phyloP scores from a whole-genome alignment of 1,140 invertebrate genomes.

The Drosophila guanche region DNA sequence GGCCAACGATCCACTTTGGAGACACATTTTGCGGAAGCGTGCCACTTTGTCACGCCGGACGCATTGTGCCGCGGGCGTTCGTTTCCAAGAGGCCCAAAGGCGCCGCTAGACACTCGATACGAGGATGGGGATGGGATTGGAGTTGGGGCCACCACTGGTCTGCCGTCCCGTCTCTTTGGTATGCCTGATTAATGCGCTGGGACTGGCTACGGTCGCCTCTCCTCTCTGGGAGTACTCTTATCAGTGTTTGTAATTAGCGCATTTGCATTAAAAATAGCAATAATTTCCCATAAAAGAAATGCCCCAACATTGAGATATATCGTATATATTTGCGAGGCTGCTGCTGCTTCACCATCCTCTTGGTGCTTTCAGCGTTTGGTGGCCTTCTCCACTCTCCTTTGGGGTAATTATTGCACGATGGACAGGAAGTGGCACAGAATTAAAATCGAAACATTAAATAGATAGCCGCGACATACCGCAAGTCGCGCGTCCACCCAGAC shows the following conservation, averaged over 20 bases:
- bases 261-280: conserved; percentile 83
- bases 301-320: conserved; percentile 48
- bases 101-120: conserved; percentile 54
- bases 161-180: conserved; percentile 37
- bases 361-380: neutral
- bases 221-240: conserved; percentile 30
- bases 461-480: conserved; percentile 58
- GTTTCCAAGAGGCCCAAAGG: conserved; percentile 54
- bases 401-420: conserved; percentile 53
- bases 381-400: conserved; percentile 17
- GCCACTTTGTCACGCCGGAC: conserved; percentile 71
- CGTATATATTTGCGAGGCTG: conserved; percentile 28
- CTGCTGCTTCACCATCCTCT: neutral
- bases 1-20: conserved; percentile 45
- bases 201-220: conserved; percentile 23
- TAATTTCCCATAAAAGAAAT: conserved; percentile 80
- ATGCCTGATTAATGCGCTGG: conserved; percentile 67
- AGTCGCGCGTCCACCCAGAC: conserved; percentile 36
- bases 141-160: neutral
- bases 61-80: conserved; percentile 76
- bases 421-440: conserved; percentile 72
- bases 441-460: conserved; percentile 76
- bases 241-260: conserved; percentile 82
- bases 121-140: neutral
- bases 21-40: conserved; percentile 76